Conservation (phyloP, 2,888 invertebrate species). For the Archaeoteleia sp. region DNA sequence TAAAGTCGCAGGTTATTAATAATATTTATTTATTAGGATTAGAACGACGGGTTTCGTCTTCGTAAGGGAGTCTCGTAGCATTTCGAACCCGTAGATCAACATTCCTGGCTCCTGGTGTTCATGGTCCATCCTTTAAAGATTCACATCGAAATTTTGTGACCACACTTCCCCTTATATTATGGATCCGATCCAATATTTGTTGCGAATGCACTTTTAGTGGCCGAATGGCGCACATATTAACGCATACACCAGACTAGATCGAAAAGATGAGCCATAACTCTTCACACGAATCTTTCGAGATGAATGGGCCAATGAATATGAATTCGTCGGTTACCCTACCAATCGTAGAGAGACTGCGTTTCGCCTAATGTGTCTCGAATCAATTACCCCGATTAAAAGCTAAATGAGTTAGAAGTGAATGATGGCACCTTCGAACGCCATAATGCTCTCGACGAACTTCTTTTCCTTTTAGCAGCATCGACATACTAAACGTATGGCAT, state of each 20-base stretch:
- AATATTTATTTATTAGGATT: conserved; percentile 62
- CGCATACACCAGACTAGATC: conserved; percentile 8
- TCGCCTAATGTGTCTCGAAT: conserved; percentile 55
- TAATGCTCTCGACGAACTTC: conserved; percentile 38
- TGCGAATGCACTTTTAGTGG: conserved; percentile 22
- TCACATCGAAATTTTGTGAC: conserved; percentile 6
- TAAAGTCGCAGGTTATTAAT: too few species aligned
- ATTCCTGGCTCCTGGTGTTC: conserved; percentile 65
- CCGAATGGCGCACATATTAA: conserved; percentile 14
- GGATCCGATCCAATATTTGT: conserved; percentile 28
- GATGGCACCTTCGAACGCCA: conserved; percentile 37
- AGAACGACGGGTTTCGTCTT: conserved; percentile 39
- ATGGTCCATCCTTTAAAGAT: conserved; percentile 46
- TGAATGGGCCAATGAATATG: conserved; percentile 60
- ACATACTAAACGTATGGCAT: conserved; percentile 28
- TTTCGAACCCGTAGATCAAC: conserved; percentile 65
- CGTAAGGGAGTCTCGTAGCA: conserved; percentile 35
- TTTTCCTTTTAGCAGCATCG: conserved; percentile 44
- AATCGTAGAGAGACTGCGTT: conserved; percentile 43
- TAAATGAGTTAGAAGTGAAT: conserved; percentile 53
- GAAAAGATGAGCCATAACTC: conserved; percentile 42
- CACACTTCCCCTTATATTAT: conserved; percentile 8
- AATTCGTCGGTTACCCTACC: conserved; percentile 49
- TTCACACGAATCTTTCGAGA: conserved; percentile 57
- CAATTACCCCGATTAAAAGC: conserved; percentile 56